phyloP scores from a whole-genome alignment of 35 echinoderm and acorn worm species.

The Ophiothrix spiculata region DNA sequence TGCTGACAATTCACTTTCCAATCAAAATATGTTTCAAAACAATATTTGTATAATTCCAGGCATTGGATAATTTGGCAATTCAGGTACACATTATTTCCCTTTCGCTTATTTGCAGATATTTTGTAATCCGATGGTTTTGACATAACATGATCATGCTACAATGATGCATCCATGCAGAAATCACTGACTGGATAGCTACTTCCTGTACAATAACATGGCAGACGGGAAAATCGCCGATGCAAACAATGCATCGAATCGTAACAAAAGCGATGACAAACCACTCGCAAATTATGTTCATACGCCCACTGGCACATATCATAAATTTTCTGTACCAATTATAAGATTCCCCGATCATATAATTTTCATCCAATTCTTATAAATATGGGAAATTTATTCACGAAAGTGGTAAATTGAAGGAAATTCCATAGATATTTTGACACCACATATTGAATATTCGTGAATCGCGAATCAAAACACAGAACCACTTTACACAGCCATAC shows the following conservation, averaged over 20 bases:
- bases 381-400: not conserved
- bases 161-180: not conserved
- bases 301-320: not conserved
- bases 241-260: not conserved
- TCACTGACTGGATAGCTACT: not conserved
- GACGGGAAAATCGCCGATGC: too few relatives aligned
- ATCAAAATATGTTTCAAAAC: too few relatives aligned
- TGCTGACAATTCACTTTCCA: too few relatives aligned
- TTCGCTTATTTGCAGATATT: not conserved
- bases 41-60: too few relatives aligned
- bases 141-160: not conserved
- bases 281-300: not conserved
- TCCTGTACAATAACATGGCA: not conserved
- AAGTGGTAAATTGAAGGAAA: not conserved
- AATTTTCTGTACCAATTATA: not conserved
- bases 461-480: not conserved
- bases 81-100: not conserved
- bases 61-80: not conserved
- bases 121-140: not conserved
- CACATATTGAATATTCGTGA: not conserved
- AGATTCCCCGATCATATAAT: not conserved
- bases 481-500: not conserved
- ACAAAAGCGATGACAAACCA: conserved; percentile 6
- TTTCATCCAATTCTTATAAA: not conserved
- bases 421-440: not conserved